A percentile compares a stretch with the other conserved stretches of the same genome.
Evolutionary conservation across 2,113 vertebrate species (phyloP).

Genomic region (Megaceryle maxima): DNA sequence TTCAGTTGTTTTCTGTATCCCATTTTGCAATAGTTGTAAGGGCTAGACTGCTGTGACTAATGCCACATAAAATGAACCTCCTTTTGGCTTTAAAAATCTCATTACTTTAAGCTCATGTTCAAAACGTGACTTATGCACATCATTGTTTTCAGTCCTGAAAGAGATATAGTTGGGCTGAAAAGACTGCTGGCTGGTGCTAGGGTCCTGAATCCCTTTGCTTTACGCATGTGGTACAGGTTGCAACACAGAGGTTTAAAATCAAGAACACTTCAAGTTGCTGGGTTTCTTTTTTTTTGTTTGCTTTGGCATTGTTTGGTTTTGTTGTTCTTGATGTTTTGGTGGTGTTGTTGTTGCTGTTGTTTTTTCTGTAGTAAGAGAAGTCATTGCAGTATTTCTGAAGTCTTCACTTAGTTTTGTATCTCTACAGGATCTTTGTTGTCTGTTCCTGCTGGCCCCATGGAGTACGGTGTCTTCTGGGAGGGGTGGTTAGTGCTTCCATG

Average conservation of each 20-base stretch:
- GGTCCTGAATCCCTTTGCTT: background rate
- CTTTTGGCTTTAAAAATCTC: background rate
- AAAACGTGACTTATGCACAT: background rate
- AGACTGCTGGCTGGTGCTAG: background rate
- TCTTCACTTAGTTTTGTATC: background rate
- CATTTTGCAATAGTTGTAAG: background rate
- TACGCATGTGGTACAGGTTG: fast-evolving
- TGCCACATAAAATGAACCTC: background rate
- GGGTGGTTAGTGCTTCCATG: background rate
- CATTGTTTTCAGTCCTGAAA: background rate
- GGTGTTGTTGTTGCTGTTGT: background rate
- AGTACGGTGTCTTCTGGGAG: background rate
- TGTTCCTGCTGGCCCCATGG: background rate
- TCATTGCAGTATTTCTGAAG: background rate
- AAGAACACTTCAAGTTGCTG: background rate
- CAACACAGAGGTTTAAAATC: background rate
- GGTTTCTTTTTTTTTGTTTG: too few species aligned
- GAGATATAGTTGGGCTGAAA: background rate
- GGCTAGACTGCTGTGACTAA: background rate
- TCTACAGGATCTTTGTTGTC: background rate
- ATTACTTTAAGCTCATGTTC: background rate
- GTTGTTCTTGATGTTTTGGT: background rate
- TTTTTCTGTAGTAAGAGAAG: background rate
- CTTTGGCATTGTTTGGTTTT: too few species aligned
- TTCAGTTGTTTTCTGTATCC: background rate